These are phyloP conservation scores for Phocoena phocoena DNA, from an alignment of 2,113 vertebrate genomes.

Conservation along the genomic window DNA sequence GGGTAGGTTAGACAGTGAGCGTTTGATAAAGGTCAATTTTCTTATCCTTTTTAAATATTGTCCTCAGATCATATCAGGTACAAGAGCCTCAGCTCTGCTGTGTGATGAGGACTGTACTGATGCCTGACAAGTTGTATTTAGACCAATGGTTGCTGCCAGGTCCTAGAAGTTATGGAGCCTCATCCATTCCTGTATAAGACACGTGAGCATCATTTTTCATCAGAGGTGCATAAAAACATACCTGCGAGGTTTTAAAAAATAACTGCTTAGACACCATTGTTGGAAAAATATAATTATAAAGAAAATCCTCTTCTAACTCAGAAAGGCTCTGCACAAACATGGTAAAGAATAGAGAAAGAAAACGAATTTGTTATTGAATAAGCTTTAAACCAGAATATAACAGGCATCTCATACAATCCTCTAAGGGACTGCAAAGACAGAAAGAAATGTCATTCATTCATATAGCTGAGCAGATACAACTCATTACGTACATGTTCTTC, in stretches of 20 bases:
- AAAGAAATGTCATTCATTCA: not conserved
- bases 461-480: not conserved
- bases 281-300: conserved; percentile 26
- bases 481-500: not conserved
- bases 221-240: not conserved
- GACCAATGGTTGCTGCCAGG: not conserved
- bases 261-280: not conserved
- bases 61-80: not conserved
- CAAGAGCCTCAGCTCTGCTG: not conserved
- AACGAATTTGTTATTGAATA: not conserved
- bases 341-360: conserved; percentile 27
- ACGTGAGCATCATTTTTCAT: not conserved
- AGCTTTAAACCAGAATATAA: not conserved
- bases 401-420: not conserved
- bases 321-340: not conserved
- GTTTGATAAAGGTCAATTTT: not conserved
- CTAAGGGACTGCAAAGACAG: not conserved
- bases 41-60: not conserved
- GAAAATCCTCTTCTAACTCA: not conserved
- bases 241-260: not conserved
- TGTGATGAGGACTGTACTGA: not conserved
- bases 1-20: not conserved
- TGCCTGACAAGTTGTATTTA: not conserved
- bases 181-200: not conserved
- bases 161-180: not conserved